A percentile compares a stretch with the other conserved stretches of the same genome.
Conservation (phyloP, 2,888 invertebrate genomes). For the Protonemura montana region DNA sequence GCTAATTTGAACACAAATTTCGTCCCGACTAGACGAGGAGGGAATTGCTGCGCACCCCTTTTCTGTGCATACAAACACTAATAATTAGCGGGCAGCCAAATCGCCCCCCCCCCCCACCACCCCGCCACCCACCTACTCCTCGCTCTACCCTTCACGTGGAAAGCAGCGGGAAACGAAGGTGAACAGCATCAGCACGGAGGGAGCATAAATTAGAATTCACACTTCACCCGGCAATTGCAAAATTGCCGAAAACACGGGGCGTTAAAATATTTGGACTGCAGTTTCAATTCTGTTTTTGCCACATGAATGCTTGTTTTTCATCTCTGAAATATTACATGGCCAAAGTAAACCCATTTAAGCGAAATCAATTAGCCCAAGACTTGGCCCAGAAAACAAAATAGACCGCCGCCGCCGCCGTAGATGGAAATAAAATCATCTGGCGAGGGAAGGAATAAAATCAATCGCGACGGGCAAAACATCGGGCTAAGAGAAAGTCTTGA, state of each 20-base stretch:
- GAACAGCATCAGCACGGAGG: too few species aligned
- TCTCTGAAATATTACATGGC: constrained; percentile 30
- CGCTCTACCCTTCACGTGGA: neutral
- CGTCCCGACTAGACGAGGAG: too few species aligned
- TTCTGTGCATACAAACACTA: constrained; percentile 7
- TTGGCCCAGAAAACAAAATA: neutral
- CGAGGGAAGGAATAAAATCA: neutral
- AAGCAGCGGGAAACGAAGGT: too few species aligned
- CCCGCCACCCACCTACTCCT: too few species aligned
- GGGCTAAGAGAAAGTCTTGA: neutral
- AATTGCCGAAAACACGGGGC: neutral
- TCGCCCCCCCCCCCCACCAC: neutral
- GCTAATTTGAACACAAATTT: constrained; percentile 7
- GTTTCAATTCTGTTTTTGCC: constrained; percentile 3
- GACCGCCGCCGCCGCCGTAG: neutral
- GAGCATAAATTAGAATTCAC: neutral
- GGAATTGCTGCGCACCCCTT: neutral
- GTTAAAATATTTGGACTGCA: constrained; percentile 12
- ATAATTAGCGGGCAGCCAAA: neutral
- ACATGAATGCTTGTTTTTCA: constrained; percentile 24
- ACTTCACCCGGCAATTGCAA: neutral
- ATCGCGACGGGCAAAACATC: neutral
- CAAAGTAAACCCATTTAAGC: constrained; percentile 23
- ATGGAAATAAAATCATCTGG: constrained; percentile 23
- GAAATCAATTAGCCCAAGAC: constrained; percentile 33